Base-by-base conservation (phyloP, 2,797 vertebrate species). In the Lutjanus argentimaculatus region DNA sequence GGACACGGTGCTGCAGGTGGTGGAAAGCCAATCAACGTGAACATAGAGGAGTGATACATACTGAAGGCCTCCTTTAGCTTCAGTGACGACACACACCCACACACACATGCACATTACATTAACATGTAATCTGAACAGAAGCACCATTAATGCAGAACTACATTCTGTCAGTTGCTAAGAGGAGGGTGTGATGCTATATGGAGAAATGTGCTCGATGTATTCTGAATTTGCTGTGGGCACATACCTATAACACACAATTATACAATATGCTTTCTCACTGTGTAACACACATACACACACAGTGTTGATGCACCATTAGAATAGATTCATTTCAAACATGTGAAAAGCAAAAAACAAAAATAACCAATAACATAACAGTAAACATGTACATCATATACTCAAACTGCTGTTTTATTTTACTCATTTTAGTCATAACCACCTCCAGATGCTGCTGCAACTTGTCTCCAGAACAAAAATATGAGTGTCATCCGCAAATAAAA, bases 1-100 rank as follows among this genome's bases (percentile, higher is more conserved):
- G 53, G 49, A 56, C 3, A 14, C 5, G 48, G 15, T 67, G 48
- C 40, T 64, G 62, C 63, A 45, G 72, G 62, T 58, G 36, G 66
- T 71, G 11, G 62, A 49, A 67, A 22, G 53, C 2, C 1, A 63
- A 75, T 70, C 48, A 8, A 5, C 57, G 62, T 40, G 43, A 84
- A 48, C 30, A 55, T 5, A 10, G 11, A 63, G 40, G 7, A 22
- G 61, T 16, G 21, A 67, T 64, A 64, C 45, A 70, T 65, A 19
- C 52, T 42, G 22, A 2, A 59, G 11, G 52, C 69, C 45, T 36
- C 48, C 61, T 75, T 81, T 53, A 71, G 53, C 51, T 19, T 45
- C 43, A 45, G 57, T 8, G 3, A 40, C 63, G 40, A 56, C 72
- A 84, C 55, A 62, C 49, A 49, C 71, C 9, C 61, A 43, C 81